Percentiles rank a stretch among this genome's conserved stretches.
These are phyloP conservation scores for Aphis craccivora DNA, from an alignment of 1,140 invertebrate species.

Conservation along the genomic window DNA sequence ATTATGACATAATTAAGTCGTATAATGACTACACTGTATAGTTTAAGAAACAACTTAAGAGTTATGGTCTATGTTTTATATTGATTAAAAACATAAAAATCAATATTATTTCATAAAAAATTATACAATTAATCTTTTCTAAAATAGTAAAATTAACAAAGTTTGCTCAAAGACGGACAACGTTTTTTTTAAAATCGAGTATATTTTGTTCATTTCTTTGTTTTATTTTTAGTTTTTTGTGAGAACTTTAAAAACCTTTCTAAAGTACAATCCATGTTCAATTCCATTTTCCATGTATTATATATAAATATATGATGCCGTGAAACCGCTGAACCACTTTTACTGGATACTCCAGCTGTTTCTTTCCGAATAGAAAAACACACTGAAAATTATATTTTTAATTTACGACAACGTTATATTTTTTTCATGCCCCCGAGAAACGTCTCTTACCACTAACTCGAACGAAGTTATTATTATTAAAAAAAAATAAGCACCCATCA, in stretches of 20 bases:
- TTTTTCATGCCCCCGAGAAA: not conserved
- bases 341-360: not conserved
- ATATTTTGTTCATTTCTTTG: not conserved
- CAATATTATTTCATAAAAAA: not conserved
- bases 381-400: not conserved
- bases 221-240: not conserved
- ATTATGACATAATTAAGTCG: no score
- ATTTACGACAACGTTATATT: not conserved
- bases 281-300: not conserved
- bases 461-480: not conserved
- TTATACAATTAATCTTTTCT: not conserved
- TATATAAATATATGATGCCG: not conserved
- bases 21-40: no score
- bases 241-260: not conserved
- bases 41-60: not conserved
- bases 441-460: not conserved
- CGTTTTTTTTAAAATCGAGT: not conserved
- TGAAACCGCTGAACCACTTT: not conserved
- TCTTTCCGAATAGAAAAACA: not conserved
- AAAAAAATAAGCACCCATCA: not conserved
- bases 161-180: not conserved
- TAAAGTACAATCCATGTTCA: not conserved
- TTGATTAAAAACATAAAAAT: no score
- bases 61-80: no score
- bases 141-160: not conserved